Percentiles rank a stretch among this genome's conserved stretches.
phyloP scores from a whole-genome alignment of 2,888 invertebrate genomes.

The Pyrrhopygopsis socrates region DNA sequence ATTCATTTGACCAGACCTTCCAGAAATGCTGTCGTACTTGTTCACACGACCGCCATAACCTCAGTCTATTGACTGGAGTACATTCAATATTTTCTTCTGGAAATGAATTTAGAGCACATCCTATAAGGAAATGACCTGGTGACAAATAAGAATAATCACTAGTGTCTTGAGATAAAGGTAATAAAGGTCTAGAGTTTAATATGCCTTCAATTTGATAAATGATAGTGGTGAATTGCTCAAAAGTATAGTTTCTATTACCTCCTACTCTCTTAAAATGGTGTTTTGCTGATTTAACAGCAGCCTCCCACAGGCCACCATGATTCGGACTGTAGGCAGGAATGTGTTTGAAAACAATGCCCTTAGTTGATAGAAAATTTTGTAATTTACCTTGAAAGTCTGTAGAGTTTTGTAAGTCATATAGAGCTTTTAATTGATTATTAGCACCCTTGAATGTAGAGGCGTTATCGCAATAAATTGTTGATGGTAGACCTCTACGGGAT shows the following conservation, averaged over 20 bases:
- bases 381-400: neutral
- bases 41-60: neutral
- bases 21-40: slow-evolving; percentile 17
- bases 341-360: neutral
- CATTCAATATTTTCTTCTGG: neutral
- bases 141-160: slow-evolving; percentile 3
- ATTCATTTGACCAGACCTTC: slow-evolving; percentile 8
- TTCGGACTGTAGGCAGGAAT: neutral
- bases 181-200: slow-evolving; percentile 6
- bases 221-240: neutral
- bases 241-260: slow-evolving; percentile 2
- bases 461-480: slow-evolving; percentile 1
- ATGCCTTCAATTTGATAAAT: slow-evolving; percentile 10
- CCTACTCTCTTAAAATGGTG: neutral
- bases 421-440: slow-evolving; percentile 1
- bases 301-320: neutral
- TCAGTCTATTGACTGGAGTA: neutral
- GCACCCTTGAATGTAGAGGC: slow-evolving; percentile 3
- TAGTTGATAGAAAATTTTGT: neutral
- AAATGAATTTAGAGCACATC: neutral
- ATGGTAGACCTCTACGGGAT: neutral
- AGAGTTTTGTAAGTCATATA: neutral
- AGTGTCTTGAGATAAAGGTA: neutral
- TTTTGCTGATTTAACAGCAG: slow-evolving; percentile 9
- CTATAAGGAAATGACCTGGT: slow-evolving; percentile 15